Percentiles rank a stretch among this genome's conserved stretches.
Conservation (phyloP, 2,888 invertebrate genomes). For the Cloeon dipterum region DNA sequence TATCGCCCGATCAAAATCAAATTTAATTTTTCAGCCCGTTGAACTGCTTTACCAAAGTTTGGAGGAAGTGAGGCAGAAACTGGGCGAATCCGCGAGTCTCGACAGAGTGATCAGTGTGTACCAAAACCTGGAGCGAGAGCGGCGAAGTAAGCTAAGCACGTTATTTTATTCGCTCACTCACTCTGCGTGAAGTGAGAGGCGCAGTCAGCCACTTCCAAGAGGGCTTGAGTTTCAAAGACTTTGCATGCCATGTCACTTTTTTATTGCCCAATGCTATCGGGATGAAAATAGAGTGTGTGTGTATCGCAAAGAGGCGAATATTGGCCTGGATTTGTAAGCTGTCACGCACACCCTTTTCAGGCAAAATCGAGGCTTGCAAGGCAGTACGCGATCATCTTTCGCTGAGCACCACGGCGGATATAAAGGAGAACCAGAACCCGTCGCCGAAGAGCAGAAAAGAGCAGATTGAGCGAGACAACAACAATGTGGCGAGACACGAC, state of each 20-base stretch:
- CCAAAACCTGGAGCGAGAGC: neutral
- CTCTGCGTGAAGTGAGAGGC: too few relatives aligned
- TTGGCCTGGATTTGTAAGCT: too few relatives aligned
- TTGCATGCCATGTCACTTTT: too few relatives aligned
- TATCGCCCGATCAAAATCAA: too few relatives aligned
- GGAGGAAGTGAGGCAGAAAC: conserved; percentile 15
- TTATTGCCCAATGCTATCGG: too few relatives aligned
- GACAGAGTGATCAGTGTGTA: conserved; percentile 1
- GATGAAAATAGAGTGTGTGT: too few relatives aligned
- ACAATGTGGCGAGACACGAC: conserved; percentile 6
- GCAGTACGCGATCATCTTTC: neutral
- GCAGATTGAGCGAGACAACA: conserved; percentile 7
- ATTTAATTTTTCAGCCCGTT: conserved; percentile 15
- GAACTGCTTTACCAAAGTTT: conserved; percentile 16
- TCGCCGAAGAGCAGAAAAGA: conserved; percentile 5
- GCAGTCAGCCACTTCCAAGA: too few relatives aligned
- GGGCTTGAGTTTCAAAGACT: too few relatives aligned
- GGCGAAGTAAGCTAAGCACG: neutral
- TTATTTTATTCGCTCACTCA: too few relatives aligned
- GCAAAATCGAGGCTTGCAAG: neutral
- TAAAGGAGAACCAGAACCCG: neutral
- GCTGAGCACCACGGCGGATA: neutral
- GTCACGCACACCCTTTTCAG: too few relatives aligned
- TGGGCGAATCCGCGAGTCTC: conserved; percentile 7
- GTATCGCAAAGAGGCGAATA: too few relatives aligned